Percentiles rank a stretch among this genome's conserved stretches.
phyloP scores from a whole-genome alignment of 2,797 vertebrate species.

The Leuciscus waleckii region DNA sequence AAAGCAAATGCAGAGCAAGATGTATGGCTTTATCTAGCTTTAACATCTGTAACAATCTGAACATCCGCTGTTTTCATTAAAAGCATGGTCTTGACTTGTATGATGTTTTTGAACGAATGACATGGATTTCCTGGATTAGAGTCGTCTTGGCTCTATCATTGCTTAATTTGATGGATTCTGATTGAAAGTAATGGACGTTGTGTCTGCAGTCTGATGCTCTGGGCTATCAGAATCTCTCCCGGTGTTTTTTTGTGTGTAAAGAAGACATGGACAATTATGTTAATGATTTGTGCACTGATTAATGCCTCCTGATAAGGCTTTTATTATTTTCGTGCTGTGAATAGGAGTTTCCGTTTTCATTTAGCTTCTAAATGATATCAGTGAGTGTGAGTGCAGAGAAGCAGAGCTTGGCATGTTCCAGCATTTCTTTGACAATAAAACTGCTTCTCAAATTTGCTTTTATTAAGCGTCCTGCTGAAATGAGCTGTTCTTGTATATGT shows the following conservation, averaged over 20 bases:
- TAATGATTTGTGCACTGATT: conserved; percentile 15
- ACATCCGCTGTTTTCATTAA: not conserved
- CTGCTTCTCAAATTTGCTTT: not conserved
- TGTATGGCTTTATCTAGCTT: not conserved
- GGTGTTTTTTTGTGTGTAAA: not conserved
- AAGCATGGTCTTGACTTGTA: conserved; percentile 3
- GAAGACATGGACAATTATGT: conserved; percentile 1
- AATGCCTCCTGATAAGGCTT: conserved; percentile 4
- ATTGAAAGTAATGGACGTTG: not conserved
- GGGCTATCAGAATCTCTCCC: conserved; percentile 4
- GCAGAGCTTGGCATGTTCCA: not conserved
- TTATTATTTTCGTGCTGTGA: not conserved
- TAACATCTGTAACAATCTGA: not conserved
- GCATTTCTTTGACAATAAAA: conserved; percentile 20
- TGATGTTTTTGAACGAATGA: not conserved
- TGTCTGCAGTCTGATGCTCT: conserved; percentile 1
- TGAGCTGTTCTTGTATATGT: not conserved
- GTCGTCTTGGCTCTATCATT: not conserved
- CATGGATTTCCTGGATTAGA: not conserved
- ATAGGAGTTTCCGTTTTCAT: not conserved
- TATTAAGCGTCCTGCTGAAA: not conserved
- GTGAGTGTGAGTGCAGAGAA: not conserved
- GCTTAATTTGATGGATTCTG: conserved; percentile 23
- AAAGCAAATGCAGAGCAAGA: not conserved
- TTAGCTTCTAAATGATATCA: not conserved